These are phyloP conservation scores for Furcula furcula DNA, from an alignment of 2,888 invertebrate species.

Conservation along the genomic window DNA sequence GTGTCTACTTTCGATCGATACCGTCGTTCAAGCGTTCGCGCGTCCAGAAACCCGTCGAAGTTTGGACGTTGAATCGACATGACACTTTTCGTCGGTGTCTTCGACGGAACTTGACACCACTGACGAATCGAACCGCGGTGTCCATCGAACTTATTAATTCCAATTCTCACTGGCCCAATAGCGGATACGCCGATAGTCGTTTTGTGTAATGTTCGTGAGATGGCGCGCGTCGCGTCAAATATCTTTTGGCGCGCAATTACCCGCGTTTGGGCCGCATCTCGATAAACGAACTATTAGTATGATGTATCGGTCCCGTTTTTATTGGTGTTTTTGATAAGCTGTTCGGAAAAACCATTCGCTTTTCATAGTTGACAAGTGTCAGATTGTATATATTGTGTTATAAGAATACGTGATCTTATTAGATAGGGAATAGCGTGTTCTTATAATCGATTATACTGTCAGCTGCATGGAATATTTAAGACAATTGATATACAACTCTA, in stretches of 20 bases:
- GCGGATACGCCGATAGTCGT: background rate
- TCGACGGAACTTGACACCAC: background rate
- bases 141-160: background rate
- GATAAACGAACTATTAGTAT: too few species aligned
- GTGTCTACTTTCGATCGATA: background rate
- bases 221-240: background rate
- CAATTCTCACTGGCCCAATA: background rate
- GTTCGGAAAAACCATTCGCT: too few species aligned
- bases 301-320: too few species aligned
- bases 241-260: background rate
- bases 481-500: too few species aligned
- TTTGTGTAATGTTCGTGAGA: background rate
- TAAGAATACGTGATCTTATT: too few species aligned
- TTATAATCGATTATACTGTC: too few species aligned
- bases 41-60: background rate
- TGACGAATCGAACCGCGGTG: background rate
- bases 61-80: background rate
- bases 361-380: too few species aligned
- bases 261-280: background rate
- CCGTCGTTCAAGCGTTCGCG: background rate
- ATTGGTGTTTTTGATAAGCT: too few species aligned
- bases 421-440: too few species aligned
- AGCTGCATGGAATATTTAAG: too few species aligned
- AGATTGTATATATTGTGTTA: too few species aligned
- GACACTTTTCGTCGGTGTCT: background rate